Percentiles rank a stretch among this genome's conserved stretches.
phyloP scores from a whole-genome alignment of 2,797 vertebrate species.

The Lagocephalus sceleratus region DNA sequence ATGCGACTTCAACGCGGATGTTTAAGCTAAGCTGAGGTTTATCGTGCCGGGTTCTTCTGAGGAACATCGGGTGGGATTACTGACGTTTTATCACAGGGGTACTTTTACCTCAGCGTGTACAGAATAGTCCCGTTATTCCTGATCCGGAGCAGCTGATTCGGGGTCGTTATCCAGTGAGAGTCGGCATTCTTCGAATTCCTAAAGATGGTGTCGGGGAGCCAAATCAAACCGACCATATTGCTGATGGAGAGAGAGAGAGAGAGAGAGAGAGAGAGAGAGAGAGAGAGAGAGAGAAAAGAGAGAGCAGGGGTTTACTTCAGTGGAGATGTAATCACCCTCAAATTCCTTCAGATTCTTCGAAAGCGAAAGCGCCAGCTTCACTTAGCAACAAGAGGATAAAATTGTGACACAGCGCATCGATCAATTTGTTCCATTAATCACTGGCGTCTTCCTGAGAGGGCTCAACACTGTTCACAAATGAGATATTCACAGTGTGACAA shows the following conservation, averaged over 20 bases:
- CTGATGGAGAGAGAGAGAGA: slow-evolving; percentile 53
- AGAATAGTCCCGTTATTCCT: slow-evolving; percentile 92
- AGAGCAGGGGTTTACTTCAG: neutral
- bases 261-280: neutral
- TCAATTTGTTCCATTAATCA: slow-evolving; percentile 63
- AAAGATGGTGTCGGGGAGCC: slow-evolving; percentile 94
- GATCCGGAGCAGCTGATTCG: slow-evolving; percentile 91
- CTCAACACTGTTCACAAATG: slow-evolving; percentile 36
- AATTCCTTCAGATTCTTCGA: slow-evolving; percentile 14
- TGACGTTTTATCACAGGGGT: neutral
- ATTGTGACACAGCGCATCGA: slow-evolving; percentile 49
- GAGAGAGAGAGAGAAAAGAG: neutral
- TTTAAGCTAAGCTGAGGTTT: too few relatives aligned
- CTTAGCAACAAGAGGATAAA: slow-evolving; percentile 37
- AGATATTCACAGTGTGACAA: slow-evolving; percentile 42
- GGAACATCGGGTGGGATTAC: neutral
- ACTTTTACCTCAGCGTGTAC: slow-evolving; percentile 85
- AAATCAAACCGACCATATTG: slow-evolving; percentile 94
- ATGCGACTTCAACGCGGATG: too few relatives aligned
- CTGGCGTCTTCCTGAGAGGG: slow-evolving; percentile 25
- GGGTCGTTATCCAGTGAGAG: slow-evolving; percentile 93
- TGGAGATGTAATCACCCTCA: slow-evolving; percentile 3
- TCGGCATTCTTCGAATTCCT: slow-evolving; percentile 91
- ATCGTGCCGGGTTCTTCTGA: too few relatives aligned
- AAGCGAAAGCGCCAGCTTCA: slow-evolving; percentile 18